Evolutionary conservation across 2,113 vertebrate genomes (phyloP), one percentile per base, ranked within the genome.

Genomic region (Oncorhynchus gorbuscha): DNA sequence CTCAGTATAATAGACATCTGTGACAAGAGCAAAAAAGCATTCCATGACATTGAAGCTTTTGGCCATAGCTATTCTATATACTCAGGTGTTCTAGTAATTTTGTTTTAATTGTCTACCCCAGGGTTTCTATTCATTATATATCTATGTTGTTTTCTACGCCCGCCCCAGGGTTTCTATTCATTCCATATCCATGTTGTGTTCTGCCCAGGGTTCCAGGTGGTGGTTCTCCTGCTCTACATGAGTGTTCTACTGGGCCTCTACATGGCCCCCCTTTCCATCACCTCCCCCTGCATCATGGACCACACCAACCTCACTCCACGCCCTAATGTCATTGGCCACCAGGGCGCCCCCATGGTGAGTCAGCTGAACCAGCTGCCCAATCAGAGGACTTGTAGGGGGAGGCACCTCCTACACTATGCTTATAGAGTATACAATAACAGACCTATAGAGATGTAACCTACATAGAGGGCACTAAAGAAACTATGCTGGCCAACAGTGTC

Each of bases 251-350:
- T 98, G 77, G 93, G 92, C 48, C 95, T 99, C 84, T 99, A 97
- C 85, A 86, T 97, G 82, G 88, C 91, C 2, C 98, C 98, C 0
- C 92, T 99, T 66, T 93, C 94, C 82, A 95, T 99, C 91, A 95
- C 93, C 0, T 99, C 97, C 9, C 98, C 98, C 30, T 99, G 98
- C 92, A 96, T 99, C 81, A 97, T 98, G 96, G 96, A 98, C 78
- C 96, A 86, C 81, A 85, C 84, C 69, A 83, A 91, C 22, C 94
- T 99, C 69, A 94, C 90, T 28, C 93, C 93, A 30, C 96, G 94
- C 22, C 98, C 98, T 0, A 88, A 91, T 45, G 92, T 99, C 81
- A 94, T 99, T 0, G 97, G 96, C 35, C 96, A 97, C 85, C 95
- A 93, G 0, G 98, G 98, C 58, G 96, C 94, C 0, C 96, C 97